Conservation (phyloP, 2,113 vertebrate species). For the Alexandromys fortis region DNA sequence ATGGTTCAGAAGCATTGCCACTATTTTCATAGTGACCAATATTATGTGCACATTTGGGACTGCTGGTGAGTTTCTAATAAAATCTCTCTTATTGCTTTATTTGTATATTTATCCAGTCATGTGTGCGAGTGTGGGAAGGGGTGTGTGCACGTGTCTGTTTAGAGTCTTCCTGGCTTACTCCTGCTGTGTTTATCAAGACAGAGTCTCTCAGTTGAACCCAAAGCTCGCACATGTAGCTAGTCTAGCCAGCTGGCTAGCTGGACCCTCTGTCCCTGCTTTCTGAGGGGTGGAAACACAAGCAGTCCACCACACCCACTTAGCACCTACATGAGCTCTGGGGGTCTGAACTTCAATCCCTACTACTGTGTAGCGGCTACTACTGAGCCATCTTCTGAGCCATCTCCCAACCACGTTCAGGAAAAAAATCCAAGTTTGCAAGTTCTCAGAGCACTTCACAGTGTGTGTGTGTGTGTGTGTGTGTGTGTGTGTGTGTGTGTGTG, state of each 20-base stretch:
- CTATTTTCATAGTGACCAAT: not conserved
- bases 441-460: not conserved
- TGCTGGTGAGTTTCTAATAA: not conserved
- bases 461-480: not conserved
- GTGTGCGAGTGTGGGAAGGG: not conserved
- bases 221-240: not conserved
- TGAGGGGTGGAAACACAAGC: not conserved
- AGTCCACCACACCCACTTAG: too few relatives aligned
- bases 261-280: not conserved
- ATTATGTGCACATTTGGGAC: not conserved
- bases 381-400: not conserved
- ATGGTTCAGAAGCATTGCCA: not conserved
- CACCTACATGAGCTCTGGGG: too few relatives aligned
- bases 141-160: not conserved
- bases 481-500: not conserved
- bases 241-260: not conserved
- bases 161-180: not conserved
- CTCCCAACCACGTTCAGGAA: not conserved
- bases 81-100: not conserved
- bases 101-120: not conserved
- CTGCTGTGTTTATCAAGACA: not conserved
- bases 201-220: not conserved
- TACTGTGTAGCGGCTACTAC: too few relatives aligned
- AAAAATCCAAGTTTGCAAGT: not conserved
- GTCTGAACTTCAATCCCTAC: not conserved